Base-by-base conservation (phyloP, 2,113 vertebrate genomes). In the Xiphophorus couchianus region DNA sequence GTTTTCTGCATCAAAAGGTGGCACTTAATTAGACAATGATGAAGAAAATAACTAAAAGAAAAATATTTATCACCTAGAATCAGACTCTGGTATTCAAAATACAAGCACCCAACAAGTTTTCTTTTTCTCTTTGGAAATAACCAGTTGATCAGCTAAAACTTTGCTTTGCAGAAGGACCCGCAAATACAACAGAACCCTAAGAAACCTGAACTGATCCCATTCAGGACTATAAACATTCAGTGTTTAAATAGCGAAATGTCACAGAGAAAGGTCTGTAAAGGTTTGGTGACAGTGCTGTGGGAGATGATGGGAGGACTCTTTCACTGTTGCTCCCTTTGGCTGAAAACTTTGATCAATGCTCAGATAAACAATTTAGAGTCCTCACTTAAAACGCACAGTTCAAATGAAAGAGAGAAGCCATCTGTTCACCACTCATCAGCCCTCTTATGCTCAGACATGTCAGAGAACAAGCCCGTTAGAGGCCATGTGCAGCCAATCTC, bases 301-400 rank as follows among this genome's bases (percentile, higher is more conserved):
- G 51, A 67, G 62, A 3, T 15, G 3, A 62, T 44, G 78, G 78
- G 73, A 76, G 58, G 25, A 25, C 17, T 27, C 68, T 61, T 86
- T 90, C 84, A 82, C 42, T 5, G 85, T 73, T 22, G 37, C 72
- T 30, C 63, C 77, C 69, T 77, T 67, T 58, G 79, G 82, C 73
- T 78, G 86, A 86, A 84, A 65, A 83, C 72, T 87, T 65, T 84
- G 74, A 79, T 77, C 58, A 74, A 69, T 79, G 66, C 77, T 76
- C 71, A 44, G 67, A 78, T 67, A 80, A 82, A 83, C 71, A 66
- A 82, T 85, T 86, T 80, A 87, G 61, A 12, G 70, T 73, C 65
- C 37, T 48, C 42, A 76, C 85, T 90, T 89, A 85, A 88, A 90
- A 81, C 7, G 5, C 60, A 31, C 73, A 5, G 77, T 85, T 89